These are phyloP conservation scores for Terrapene triunguis DNA, from an alignment of 2,113 vertebrate species.

Conservation along the genomic window DNA sequence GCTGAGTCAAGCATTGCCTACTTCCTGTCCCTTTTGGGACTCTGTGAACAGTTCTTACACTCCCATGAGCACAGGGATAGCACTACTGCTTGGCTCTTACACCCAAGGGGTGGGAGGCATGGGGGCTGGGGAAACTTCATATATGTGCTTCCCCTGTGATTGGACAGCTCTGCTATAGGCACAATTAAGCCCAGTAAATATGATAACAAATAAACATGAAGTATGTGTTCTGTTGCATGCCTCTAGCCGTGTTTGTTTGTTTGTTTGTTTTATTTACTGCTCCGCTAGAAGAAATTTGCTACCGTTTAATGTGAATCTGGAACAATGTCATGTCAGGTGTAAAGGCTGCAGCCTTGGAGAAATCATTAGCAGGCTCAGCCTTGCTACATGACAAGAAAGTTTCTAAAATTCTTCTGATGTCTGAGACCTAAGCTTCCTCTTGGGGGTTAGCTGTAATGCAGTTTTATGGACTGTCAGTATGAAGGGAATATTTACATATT, in stretches of 20 bases:
- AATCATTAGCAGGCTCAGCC: conserved; percentile 4
- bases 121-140: background rate
- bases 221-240: conserved; percentile 43
- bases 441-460: background rate
- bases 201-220: conserved; percentile 65
- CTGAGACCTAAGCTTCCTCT: background rate
- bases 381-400: conserved; percentile 24
- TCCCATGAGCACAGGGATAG: background rate
- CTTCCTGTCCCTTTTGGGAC: background rate
- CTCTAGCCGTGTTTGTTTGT: conserved; percentile 58
- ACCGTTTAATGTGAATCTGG: conserved; percentile 1
- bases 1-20: background rate
- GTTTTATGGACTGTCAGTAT: conserved; percentile 34
- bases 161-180: conserved; percentile 14
- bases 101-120: background rate
- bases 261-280: conserved; percentile 47
- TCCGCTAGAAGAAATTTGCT: conserved; percentile 50
- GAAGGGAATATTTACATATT: conserved; percentile 59
- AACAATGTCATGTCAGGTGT: conserved; percentile 56
- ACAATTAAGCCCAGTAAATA: conserved; percentile 60
- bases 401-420: conserved; percentile 43
- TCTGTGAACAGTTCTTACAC: background rate
- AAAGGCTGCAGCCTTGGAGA: conserved; percentile 27
- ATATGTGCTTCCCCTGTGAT: background rate
- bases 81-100: background rate